These are phyloP conservation scores for Cheilosia variabilis DNA, from an alignment of 2,888 invertebrate genomes.

Conservation along the genomic window DNA sequence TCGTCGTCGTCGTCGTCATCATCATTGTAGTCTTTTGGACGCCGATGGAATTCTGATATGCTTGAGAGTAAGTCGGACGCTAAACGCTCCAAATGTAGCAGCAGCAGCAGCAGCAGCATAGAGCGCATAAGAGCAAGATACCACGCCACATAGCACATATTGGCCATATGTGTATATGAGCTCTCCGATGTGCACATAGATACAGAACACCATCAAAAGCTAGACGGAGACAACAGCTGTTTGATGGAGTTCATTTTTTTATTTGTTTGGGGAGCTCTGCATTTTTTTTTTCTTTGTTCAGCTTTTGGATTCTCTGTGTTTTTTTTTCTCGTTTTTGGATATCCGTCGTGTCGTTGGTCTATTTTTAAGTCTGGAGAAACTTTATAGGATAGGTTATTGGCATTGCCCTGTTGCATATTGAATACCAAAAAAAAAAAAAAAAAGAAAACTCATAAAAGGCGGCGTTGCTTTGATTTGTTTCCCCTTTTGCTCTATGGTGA, in stretches of 20 bases:
- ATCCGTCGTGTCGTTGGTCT: slow-evolving; percentile 53
- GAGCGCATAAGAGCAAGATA: slow-evolving; percentile 60
- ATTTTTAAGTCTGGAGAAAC: slow-evolving; percentile 70
- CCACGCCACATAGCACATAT: slow-evolving; percentile 41
- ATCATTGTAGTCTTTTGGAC: slow-evolving; percentile 47
- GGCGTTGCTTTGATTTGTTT: slow-evolving; percentile 23
- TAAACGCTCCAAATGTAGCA: slow-evolving; percentile 43
- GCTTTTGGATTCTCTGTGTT: slow-evolving; percentile 36
- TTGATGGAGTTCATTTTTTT: slow-evolving; percentile 46
- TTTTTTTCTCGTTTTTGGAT: slow-evolving; percentile 24
- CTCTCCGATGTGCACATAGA: slow-evolving; percentile 64
- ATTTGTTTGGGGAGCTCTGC: slow-evolving; percentile 55
- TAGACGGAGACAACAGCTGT: slow-evolving; percentile 74
- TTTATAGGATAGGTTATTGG: slow-evolving; percentile 48
- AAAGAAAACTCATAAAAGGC: slow-evolving; percentile 9
- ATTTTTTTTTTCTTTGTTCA: slow-evolving; percentile 49
- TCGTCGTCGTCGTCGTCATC: slow-evolving; percentile 14
- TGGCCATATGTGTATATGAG: slow-evolving; percentile 53
- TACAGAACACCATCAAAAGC: slow-evolving; percentile 52
- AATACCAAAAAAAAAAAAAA: slow-evolving; percentile 47
- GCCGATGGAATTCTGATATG: slow-evolving; percentile 69
- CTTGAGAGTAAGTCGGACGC: slow-evolving; percentile 48
- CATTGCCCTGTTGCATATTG: slow-evolving; percentile 52
- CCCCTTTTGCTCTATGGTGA: neutral
- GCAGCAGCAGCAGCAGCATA: slow-evolving; percentile 27